Evolutionary conservation across 2,113 vertebrate species (phyloP).

Genomic region (Neolamprologus devosi): DNA sequence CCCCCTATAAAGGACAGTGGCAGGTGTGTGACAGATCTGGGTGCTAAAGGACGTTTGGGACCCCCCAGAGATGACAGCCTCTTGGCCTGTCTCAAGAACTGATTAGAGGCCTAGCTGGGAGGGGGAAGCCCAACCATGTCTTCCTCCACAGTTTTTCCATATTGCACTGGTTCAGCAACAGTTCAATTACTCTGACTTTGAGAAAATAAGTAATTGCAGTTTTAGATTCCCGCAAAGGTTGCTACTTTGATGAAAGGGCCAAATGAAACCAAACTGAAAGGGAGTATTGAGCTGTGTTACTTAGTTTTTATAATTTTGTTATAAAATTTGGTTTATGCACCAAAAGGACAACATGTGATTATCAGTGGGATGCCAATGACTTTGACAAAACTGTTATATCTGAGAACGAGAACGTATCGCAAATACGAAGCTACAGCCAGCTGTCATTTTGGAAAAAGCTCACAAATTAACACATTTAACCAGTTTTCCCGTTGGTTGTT

Average conservation of each 20-base stretch:
- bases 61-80: constrained; percentile 65
- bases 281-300: fast-evolving
- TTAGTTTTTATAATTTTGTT: neutral
- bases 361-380: neutral
- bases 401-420: fast-evolving
- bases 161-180: neutral
- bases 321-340: neutral
- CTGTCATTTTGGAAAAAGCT: neutral
- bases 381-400: neutral
- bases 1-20: constrained; percentile 62
- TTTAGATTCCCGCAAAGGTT: neutral
- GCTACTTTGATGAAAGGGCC: neutral
- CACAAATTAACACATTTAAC: neutral
- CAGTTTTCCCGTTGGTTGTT: neutral
- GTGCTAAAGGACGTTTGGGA: constrained; percentile 43
- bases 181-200: neutral
- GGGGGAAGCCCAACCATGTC: neutral
- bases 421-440: neutral
- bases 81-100: constrained; percentile 40
- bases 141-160: neutral
- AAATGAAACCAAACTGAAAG: neutral
- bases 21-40: constrained; percentile 68
- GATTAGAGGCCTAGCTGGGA: constrained; percentile 43
- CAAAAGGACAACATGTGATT: neutral
- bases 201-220: neutral